phyloP scores from a whole-genome alignment of 2,113 vertebrate species.

The Pipra filicauda region DNA sequence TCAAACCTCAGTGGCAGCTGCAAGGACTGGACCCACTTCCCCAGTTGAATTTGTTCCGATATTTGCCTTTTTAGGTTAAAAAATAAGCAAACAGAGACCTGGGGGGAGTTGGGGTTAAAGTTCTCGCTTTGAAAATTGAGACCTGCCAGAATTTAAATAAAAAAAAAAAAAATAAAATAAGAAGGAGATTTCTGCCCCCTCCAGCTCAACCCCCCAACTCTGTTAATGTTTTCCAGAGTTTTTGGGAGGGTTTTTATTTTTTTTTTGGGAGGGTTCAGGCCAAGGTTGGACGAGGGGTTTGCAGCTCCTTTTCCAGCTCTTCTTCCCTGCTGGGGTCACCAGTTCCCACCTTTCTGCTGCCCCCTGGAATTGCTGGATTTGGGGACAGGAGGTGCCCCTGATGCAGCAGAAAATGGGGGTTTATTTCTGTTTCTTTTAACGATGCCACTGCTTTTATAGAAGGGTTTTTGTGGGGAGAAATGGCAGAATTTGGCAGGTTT shows the following conservation, averaged over 20 bases:
- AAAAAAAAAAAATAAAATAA: not conserved
- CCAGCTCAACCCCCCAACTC: not conserved
- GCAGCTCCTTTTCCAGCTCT: not conserved
- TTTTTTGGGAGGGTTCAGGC: not conserved
- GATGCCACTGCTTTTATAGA: not conserved
- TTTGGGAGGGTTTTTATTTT: not conserved
- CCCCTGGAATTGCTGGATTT: not conserved
- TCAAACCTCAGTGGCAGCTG: not conserved
- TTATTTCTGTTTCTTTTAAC: not conserved
- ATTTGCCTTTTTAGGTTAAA: not conserved
- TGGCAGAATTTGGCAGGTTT: not conserved
- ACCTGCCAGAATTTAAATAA: not conserved
- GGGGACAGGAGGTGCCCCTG: not conserved
- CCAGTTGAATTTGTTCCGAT: accelerated
- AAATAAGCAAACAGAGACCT: not conserved
- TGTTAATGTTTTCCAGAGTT: slow-evolving; percentile 35
- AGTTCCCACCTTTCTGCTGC: not conserved
- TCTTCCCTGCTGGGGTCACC: not conserved
- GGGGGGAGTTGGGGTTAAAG: not conserved
- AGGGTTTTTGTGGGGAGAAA: not conserved
- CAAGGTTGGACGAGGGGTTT: not conserved
- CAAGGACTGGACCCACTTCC: not conserved
- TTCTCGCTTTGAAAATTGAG: not conserved
- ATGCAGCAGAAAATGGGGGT: not conserved
- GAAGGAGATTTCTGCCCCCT: not conserved